Percentiles rank a stretch among this genome's conserved stretches.
These are phyloP conservation scores for Eupithecia inturbata DNA, from an alignment of 2,888 invertebrate genomes.

Conservation along the genomic window DNA sequence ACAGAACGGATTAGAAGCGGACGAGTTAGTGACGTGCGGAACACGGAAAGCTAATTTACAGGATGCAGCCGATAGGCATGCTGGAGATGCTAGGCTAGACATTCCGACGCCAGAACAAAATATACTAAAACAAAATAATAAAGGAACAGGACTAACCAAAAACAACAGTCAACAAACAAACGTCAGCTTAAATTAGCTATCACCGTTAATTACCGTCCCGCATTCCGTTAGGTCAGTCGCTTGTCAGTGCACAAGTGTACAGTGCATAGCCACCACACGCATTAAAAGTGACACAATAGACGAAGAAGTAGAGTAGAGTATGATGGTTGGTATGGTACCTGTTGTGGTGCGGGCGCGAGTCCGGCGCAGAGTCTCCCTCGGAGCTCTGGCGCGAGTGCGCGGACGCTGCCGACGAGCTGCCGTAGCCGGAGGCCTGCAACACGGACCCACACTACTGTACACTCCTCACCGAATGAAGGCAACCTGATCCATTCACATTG, in stretches of 20 bases:
- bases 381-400: constrained; percentile 95
- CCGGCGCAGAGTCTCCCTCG: constrained; percentile 85
- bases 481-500: not conserved
- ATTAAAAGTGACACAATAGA: not conserved
- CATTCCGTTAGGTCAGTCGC: constrained; percentile 8
- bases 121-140: not conserved
- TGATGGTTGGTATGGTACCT: constrained; percentile 55
- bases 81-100: constrained; percentile 10
- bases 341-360: constrained; percentile 67
- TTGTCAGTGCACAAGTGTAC: not conserved
- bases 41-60: constrained; percentile 54
- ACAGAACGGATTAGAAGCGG: constrained; percentile 66
- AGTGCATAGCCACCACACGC: constrained; percentile 1
- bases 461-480: not conserved
- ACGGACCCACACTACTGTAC: constrained; percentile 10
- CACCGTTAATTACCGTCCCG: constrained; percentile 7
- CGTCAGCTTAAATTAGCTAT: constrained; percentile 1
- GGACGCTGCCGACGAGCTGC: constrained; percentile 91
- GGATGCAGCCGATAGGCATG: constrained; percentile 27
- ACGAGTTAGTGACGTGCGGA: constrained; percentile 66
- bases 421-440: constrained; percentile 94
- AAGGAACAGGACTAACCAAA: constrained; percentile 15
- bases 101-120: not conserved
- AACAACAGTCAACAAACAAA: not conserved
- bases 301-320: not conserved